These are phyloP conservation scores for Lepidocyrtoides sp. DNA, from an alignment of 2,888 invertebrate genomes.

Conservation along the genomic window DNA sequence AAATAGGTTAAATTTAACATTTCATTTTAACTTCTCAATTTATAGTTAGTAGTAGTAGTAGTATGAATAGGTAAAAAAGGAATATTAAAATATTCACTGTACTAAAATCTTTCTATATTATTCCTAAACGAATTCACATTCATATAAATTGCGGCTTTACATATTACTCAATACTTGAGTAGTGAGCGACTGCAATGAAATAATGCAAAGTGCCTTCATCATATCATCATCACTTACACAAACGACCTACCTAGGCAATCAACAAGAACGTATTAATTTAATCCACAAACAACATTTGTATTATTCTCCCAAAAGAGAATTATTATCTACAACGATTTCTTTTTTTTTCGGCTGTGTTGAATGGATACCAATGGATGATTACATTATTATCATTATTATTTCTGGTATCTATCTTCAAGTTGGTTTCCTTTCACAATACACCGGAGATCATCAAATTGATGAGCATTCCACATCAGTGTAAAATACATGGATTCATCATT, in stretches of 20 bases:
- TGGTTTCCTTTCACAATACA: neutral
- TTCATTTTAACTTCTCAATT: conserved; percentile 39
- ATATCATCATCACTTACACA: neutral
- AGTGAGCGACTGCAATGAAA: conserved; percentile 10
- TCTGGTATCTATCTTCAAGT: neutral
- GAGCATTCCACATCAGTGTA: neutral
- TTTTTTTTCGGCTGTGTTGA: neutral
- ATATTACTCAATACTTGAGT: conserved; percentile 40
- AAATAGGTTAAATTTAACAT: conserved; percentile 41
- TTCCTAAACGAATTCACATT: no score
- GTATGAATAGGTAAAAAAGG: neutral
- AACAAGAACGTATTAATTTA: conserved; percentile 72
- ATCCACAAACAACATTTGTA: conserved; percentile 46
- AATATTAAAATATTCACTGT: neutral
- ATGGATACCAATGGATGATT: no score
- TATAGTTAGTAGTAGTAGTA: no score
- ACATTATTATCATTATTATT: neutral
- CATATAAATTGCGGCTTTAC: neutral
- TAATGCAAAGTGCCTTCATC: conserved; percentile 41
- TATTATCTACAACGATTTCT: neutral
- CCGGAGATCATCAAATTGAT: neutral
- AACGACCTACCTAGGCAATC: conserved; percentile 67
- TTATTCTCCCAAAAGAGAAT: neutral
- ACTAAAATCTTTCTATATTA: no score
- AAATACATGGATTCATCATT: no score